Evolutionary conservation across 2,113 vertebrate species (phyloP).

Genomic region (Mirounga angustirostris): DNA sequence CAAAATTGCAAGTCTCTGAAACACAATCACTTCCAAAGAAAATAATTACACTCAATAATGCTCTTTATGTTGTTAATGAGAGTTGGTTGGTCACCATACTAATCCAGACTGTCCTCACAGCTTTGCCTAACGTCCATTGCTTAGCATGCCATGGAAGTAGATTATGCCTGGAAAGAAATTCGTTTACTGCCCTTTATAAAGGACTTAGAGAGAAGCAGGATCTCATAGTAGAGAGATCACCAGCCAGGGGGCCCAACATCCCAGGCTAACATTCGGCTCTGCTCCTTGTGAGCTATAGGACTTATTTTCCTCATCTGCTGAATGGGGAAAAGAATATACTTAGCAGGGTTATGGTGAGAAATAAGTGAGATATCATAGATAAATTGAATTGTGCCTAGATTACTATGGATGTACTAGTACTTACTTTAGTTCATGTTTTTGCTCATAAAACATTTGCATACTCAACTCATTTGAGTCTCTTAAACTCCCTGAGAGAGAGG

Average conservation of each 20-base stretch:
- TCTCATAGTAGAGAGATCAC: not conserved
- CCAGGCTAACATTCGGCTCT: not conserved
- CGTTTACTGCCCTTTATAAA: not conserved
- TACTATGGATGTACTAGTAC: not conserved
- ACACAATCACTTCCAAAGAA: slow-evolving; percentile 38
- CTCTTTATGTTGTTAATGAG: slow-evolving; percentile 5
- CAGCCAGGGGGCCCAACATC: not conserved
- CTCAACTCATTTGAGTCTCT: not conserved
- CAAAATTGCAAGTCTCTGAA: not conserved
- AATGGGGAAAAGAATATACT: not conserved
- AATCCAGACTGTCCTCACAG: not conserved
- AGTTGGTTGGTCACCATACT: not conserved
- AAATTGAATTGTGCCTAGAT: not conserved
- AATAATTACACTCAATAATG: not conserved
- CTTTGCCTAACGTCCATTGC: not conserved
- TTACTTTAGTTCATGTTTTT: not conserved
- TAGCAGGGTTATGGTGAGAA: not conserved
- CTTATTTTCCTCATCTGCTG: not conserved
- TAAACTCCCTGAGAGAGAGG: not conserved
- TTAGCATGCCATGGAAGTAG: not conserved
- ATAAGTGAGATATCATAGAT: not conserved
- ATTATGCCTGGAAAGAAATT: not conserved
- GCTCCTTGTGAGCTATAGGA: not conserved
- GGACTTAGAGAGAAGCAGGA: not conserved
- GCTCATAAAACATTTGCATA: not conserved